Conservation (phyloP, 2,113 vertebrate species). For the Alethe diademata region DNA sequence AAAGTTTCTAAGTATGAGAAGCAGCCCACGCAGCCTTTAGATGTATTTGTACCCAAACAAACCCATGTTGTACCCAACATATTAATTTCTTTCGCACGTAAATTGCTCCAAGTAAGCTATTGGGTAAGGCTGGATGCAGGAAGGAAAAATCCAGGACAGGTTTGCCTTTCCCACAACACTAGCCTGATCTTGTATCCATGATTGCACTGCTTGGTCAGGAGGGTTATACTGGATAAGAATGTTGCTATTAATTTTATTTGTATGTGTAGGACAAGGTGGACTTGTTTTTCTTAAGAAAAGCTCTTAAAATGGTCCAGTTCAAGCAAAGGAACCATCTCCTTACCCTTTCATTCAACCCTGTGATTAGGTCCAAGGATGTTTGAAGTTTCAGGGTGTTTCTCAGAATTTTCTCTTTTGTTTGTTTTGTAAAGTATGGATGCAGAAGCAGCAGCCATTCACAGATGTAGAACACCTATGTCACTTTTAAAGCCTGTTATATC, state of each 20-base stretch:
- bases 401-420: background rate
- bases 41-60: conserved; percentile 24
- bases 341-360: fast-evolving
- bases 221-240: background rate
- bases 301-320: background rate
- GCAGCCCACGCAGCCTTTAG: conserved; percentile 42
- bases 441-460: background rate
- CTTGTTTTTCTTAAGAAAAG: background rate
- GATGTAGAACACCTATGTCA: background rate
- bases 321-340: background rate
- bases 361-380: background rate
- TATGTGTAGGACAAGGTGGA: background rate
- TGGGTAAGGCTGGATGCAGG: background rate
- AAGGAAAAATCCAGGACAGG: background rate
- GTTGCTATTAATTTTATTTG: background rate
- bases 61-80: background rate
- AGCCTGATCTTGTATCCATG: background rate
- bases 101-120: background rate
- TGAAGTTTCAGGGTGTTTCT: background rate
- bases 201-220: background rate
- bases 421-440: background rate
- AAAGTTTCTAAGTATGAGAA: background rate
- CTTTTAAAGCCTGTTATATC: background rate
- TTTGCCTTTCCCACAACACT: background rate
- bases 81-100: background rate